Conservation (phyloP, 2,888 invertebrate species). For the Acrobasis suavella region DNA sequence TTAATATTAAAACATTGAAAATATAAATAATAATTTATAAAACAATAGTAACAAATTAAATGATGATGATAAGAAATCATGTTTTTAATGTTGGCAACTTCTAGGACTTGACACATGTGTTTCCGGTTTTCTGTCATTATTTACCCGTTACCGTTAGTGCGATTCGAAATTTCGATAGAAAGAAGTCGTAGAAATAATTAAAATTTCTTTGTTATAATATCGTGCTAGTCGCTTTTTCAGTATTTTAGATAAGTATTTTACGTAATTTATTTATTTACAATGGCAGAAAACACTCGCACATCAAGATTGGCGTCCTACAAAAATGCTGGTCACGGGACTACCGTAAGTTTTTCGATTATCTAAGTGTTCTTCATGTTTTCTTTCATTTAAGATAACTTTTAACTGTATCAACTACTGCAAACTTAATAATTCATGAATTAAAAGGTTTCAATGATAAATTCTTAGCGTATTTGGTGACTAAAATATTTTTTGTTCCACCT, state of each 20-base stretch:
- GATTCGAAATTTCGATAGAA: conserved; percentile 1
- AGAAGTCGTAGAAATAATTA: neutral
- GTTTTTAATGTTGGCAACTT: conserved; percentile 1
- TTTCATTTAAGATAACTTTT: neutral
- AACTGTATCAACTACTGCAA: neutral
- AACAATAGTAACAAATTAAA: neutral
- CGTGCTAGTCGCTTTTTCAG: conserved; percentile 7
- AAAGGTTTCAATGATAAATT: neutral
- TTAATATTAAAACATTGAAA: neutral
- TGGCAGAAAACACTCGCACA: conserved; percentile 83
- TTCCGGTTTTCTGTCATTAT: conserved; percentile 15
- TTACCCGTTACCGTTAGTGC: conserved; percentile 4
- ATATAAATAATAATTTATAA: neutral
- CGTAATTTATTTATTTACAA: conserved; percentile 46
- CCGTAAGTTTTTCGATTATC: conserved; percentile 77
- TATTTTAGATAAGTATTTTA: neutral
- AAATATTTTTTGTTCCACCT: conserved; percentile 5
- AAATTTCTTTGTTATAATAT: neutral
- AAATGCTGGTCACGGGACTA: conserved; percentile 88
- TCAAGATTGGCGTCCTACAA: conserved; percentile 88
- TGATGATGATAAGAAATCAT: neutral
- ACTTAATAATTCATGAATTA: neutral
- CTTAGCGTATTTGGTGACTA: neutral
- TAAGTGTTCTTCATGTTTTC: conserved; percentile 24
- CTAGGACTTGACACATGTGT: neutral